Percentiles rank a stretch among this genome's conserved stretches.
These are phyloP conservation scores for Botrylloides violaceus DNA, from an alignment of 23 tunicate species.

Conservation along the genomic window DNA sequence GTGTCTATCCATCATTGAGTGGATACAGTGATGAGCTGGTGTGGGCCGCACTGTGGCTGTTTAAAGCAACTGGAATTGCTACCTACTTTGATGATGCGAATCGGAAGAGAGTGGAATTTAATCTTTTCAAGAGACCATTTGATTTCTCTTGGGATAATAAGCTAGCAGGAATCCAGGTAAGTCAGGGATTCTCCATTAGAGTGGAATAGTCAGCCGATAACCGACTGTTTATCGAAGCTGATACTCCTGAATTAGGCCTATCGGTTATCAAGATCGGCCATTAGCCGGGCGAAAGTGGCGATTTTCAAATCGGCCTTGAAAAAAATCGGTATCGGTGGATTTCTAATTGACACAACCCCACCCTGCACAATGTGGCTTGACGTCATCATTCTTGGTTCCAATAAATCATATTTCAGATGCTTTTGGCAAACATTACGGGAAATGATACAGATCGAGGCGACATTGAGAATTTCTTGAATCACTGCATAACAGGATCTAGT, in stretches of 20 bases:
- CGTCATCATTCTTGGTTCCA: no score
- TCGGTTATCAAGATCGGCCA: no score
- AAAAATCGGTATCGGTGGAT: no score
- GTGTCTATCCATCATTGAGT: slow-evolving; percentile 3
- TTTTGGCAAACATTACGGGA: slow-evolving; percentile 83
- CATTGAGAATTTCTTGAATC: slow-evolving; percentile 23
- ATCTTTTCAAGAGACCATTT: slow-evolving; percentile 1
- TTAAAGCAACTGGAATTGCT: background rate
- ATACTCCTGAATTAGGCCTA: no score
- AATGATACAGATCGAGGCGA: slow-evolving; percentile 42
- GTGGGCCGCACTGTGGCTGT: slow-evolving; percentile 6
- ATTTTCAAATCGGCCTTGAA: no score
- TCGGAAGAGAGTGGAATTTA: background rate
- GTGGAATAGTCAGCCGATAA: no score
- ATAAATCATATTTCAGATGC: slow-evolving; percentile 52
- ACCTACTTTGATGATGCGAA: background rate
- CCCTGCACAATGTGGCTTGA: no score
- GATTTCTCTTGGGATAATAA: slow-evolving; percentile 17
- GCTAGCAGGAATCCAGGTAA: slow-evolving; percentile 9
- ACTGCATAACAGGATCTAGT: background rate
- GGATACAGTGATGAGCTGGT: slow-evolving; percentile 11
- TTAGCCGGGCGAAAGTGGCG: no score
- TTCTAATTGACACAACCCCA: no score
- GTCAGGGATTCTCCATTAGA: no score
- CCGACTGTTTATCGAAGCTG: no score